Conservation (phyloP, 2,113 vertebrate species). For the Cyanistes caeruleus region DNA sequence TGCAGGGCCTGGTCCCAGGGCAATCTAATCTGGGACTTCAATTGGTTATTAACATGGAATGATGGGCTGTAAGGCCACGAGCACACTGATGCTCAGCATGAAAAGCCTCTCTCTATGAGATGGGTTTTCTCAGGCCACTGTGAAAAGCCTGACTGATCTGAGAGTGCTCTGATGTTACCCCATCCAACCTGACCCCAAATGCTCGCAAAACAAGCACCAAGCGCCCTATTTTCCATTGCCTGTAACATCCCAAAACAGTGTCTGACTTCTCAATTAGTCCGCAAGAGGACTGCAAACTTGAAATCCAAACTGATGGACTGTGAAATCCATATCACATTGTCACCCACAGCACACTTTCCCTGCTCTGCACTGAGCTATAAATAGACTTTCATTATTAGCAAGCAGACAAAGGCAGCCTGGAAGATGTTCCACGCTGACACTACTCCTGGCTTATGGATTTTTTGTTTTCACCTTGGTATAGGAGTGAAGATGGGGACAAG, state of each 20-base stretch:
- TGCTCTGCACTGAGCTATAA: slow-evolving; percentile 56
- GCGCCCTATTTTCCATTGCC: slow-evolving; percentile 20
- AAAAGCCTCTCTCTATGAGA: background rate
- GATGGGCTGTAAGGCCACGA: background rate
- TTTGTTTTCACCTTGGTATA: slow-evolving; percentile 60
- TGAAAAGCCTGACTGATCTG: background rate
- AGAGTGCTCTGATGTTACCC: background rate
- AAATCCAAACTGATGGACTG: slow-evolving; percentile 60
- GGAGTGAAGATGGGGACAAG: slow-evolving; percentile 22
- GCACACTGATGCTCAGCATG: background rate
- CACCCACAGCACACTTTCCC: slow-evolving; percentile 58
- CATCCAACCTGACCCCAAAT: slow-evolving; percentile 47
- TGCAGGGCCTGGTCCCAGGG: background rate
- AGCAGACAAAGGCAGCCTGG: slow-evolving; percentile 64
- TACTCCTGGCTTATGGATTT: slow-evolving; percentile 47
- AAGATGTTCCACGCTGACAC: slow-evolving; percentile 39
- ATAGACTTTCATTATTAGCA: slow-evolving; percentile 67
- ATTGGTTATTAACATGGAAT: background rate
- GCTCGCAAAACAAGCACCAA: background rate
- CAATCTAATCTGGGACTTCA: background rate
- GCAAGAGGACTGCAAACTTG: background rate
- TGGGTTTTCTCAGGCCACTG: slow-evolving; percentile 50
- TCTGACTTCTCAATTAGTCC: slow-evolving; percentile 47
- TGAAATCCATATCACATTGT: slow-evolving; percentile 60
- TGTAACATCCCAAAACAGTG: slow-evolving; percentile 28